Conservation (phyloP, 2,888 invertebrate species). For the Luperina testacea region DNA sequence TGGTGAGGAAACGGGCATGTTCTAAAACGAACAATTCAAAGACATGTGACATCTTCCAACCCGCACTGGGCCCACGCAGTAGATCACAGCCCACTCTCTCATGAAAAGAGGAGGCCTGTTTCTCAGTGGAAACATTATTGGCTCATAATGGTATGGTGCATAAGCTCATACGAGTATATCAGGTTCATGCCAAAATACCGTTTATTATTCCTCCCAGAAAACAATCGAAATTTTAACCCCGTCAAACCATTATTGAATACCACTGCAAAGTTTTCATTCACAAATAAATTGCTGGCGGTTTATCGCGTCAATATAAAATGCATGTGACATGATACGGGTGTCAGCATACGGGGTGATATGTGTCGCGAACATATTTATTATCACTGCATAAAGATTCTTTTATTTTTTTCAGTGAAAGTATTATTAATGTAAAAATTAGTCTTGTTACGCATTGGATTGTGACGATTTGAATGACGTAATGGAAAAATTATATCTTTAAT, state of each 20-base stretch:
- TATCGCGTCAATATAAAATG: conserved; percentile 50
- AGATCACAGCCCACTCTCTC: not conserved
- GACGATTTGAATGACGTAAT: not conserved
- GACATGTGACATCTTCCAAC: not conserved
- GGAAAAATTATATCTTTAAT: not conserved
- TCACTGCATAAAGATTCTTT: conserved; percentile 3
- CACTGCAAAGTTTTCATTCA: conserved; percentile 15
- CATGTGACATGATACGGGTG: conserved; percentile 55
- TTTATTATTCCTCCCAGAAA: not conserved
- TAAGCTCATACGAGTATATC: too few species aligned
- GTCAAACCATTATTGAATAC: conserved; percentile 12
- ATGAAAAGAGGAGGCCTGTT: not conserved
- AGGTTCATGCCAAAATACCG: not conserved
- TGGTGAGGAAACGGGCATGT: not conserved
- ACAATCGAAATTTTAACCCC: not conserved
- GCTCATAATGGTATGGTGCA: too few species aligned
- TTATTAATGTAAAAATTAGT: not conserved
- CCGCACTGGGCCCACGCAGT: too few species aligned
- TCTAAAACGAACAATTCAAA: not conserved
- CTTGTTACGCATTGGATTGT: not conserved
- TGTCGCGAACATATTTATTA: conserved; percentile 36
- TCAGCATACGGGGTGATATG: conserved; percentile 53
- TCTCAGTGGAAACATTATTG: too few species aligned
- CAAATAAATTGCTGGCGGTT: conserved; percentile 21
- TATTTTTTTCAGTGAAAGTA: conserved; percentile 44